These are phyloP conservation scores for Tanypteryx hageni DNA, from an alignment of 2,888 invertebrate species.

Conservation along the genomic window DNA sequence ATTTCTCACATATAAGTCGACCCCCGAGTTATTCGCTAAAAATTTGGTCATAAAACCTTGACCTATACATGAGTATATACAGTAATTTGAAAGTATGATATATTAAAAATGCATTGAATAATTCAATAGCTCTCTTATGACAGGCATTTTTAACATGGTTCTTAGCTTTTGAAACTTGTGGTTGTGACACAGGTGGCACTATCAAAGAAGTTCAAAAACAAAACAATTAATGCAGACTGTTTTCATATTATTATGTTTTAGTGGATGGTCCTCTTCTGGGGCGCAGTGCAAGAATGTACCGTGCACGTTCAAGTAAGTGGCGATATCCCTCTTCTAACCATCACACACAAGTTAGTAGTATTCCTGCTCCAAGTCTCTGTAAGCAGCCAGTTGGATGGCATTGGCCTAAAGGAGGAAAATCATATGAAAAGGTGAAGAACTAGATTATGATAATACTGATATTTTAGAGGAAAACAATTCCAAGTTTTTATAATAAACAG, in stretches of 20 bases:
- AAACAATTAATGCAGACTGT: background rate
- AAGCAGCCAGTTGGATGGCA: slow-evolving; percentile 28
- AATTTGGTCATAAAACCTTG: too few species aligned
- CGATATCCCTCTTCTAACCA: slow-evolving; percentile 8
- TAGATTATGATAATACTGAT: too few species aligned
- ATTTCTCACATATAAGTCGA: too few species aligned
- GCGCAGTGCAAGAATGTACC: slow-evolving; percentile 73
- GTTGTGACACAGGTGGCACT: slow-evolving; percentile 15
- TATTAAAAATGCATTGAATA: too few species aligned
- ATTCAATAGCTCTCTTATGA: too few species aligned
- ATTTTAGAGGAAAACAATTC: too few species aligned
- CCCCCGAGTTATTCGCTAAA: too few species aligned
- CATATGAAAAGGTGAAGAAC: slow-evolving; percentile 48
- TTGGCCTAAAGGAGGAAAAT: slow-evolving; percentile 46
- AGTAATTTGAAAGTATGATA: too few species aligned
- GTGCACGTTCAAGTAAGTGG: slow-evolving; percentile 73
- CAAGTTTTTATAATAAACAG: too few species aligned
- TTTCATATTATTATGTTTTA: slow-evolving; percentile 58
- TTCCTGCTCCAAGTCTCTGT: background rate
- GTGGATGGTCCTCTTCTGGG: slow-evolving; percentile 74
- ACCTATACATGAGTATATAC: too few species aligned
- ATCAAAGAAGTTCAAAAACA: background rate
- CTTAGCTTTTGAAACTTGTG: too few species aligned
- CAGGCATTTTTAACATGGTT: too few species aligned
- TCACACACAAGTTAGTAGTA: background rate